Percentiles rank a stretch among this genome's conserved stretches.
These are phyloP conservation scores for Brachyopa scutellaris DNA, from an alignment of 2,888 invertebrate species.

Conservation along the genomic window DNA sequence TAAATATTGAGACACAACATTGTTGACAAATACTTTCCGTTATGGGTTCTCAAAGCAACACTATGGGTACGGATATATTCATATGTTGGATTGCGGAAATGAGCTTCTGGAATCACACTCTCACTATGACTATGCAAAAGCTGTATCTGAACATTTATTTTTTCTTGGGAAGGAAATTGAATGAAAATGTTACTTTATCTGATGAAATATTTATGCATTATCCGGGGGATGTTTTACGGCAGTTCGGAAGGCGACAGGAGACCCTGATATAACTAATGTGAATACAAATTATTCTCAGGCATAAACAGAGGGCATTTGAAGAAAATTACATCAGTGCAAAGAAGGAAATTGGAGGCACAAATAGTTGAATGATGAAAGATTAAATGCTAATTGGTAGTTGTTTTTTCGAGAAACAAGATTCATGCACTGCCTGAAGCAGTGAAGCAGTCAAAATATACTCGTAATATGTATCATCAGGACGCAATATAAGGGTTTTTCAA, in stretches of 20 bases:
- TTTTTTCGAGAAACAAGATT: no score
- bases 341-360: no score
- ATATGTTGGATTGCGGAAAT: neutral
- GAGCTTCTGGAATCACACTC: slow-evolving; percentile 4
- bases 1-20: slow-evolving; percentile 22
- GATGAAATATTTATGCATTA: neutral
- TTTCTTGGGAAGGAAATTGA: neutral
- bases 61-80: neutral
- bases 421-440: no score
- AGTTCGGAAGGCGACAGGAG: neutral
- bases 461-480: no score
- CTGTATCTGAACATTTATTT: neutral
- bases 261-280: neutral
- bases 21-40: slow-evolving; percentile 28
- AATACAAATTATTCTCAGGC: no score
- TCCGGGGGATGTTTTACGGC: neutral
- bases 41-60: neutral
- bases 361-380: no score
- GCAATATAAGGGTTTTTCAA: no score
- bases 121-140: slow-evolving; percentile 23
- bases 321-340: no score
- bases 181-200: neutral
- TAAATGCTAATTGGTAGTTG: no score
- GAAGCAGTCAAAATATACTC: no score
- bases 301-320: no score